A percentile compares a stretch with the other conserved stretches of the same genome.
Conservation (phyloP, 2,797 vertebrate species). For the Ctenopoma multispine region DNA sequence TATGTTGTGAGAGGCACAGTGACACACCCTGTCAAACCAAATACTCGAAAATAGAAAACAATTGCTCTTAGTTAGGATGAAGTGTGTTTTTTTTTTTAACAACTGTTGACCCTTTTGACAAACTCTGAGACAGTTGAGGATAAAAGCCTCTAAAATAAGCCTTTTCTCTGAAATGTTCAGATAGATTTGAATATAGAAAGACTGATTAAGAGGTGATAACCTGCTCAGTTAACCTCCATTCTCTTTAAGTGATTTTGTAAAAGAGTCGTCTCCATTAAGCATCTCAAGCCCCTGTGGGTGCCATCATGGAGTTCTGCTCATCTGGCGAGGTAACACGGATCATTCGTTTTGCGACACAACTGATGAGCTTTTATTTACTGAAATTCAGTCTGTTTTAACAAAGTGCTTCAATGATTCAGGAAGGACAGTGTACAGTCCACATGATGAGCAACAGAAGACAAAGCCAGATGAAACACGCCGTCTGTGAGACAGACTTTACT, state of each 20-base stretch:
- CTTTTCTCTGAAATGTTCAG: conserved; percentile 17
- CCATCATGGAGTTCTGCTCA: conserved; percentile 50
- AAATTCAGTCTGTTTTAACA: conserved; percentile 53
- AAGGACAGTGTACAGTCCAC: conserved; percentile 42
- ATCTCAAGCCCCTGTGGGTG: conserved; percentile 31
- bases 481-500: background rate
- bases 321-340: conserved; percentile 53
- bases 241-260: conserved; percentile 50
- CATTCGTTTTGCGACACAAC: conserved; percentile 62
- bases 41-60: conserved; percentile 18
- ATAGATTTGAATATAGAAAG: conserved; percentile 24
- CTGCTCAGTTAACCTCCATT: conserved; percentile 59
- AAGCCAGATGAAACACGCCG: conserved; percentile 29
- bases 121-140: conserved; percentile 24
- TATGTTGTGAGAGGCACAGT: conserved; percentile 10
- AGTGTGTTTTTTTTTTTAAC: conserved; percentile 10
- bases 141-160: conserved; percentile 56
- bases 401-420: conserved; percentile 45
- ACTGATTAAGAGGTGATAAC: conserved; percentile 46
- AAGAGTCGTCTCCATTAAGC: conserved; percentile 36
- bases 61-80: conserved; percentile 14
- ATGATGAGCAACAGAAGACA: conserved; percentile 36
- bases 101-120: conserved; percentile 37
- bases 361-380: conserved; percentile 67
- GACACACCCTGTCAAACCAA: conserved; percentile 48